These are phyloP conservation scores for Callospermophilus lateralis DNA, from an alignment of 2,113 vertebrate species.

Conservation along the genomic window DNA sequence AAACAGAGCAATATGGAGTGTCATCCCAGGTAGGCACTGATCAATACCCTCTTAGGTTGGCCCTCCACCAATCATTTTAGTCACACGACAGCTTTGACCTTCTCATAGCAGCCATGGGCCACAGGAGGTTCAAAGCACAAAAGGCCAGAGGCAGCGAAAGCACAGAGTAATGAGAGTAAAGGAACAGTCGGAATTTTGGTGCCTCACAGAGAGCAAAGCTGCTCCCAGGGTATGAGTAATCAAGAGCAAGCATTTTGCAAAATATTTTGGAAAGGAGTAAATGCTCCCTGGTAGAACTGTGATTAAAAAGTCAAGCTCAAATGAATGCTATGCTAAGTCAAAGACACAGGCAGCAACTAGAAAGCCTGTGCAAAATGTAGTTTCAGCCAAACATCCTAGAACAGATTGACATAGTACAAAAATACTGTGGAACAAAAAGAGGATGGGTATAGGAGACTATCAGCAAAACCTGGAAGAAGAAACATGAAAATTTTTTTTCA, in stretches of 20 bases:
- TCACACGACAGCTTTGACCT: constrained; percentile 4
- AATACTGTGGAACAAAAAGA: not conserved
- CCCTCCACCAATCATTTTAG: not conserved
- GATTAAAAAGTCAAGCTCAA: constrained; percentile 57
- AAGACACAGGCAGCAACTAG: not conserved
- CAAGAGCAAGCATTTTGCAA: constrained; percentile 34
- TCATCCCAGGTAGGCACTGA: not conserved
- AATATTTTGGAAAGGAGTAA: constrained; percentile 12
- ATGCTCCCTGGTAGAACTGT: constrained; percentile 25
- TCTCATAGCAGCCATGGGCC: constrained; percentile 25
- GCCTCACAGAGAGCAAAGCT: constrained; percentile 31
- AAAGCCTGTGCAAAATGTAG: constrained; percentile 15
- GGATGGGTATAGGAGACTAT: not conserved
- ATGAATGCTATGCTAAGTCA: not conserved
- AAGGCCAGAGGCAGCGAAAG: constrained; percentile 13
- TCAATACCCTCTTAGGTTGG: not conserved
- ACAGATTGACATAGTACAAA: not conserved
- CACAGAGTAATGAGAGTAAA: not conserved
- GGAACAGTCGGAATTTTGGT: not conserved
- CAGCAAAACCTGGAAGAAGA: not conserved
- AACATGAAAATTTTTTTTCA: not conserved
- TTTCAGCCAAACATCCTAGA: not conserved
- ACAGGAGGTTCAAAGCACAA: constrained; percentile 24
- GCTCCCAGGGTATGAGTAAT: not conserved
- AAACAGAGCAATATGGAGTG: not conserved